A percentile compares a stretch with the other conserved stretches of the same genome.
Evolutionary conservation across 2,888 invertebrate species (phyloP).

Genomic region (Phytoseiulus persimilis): DNA sequence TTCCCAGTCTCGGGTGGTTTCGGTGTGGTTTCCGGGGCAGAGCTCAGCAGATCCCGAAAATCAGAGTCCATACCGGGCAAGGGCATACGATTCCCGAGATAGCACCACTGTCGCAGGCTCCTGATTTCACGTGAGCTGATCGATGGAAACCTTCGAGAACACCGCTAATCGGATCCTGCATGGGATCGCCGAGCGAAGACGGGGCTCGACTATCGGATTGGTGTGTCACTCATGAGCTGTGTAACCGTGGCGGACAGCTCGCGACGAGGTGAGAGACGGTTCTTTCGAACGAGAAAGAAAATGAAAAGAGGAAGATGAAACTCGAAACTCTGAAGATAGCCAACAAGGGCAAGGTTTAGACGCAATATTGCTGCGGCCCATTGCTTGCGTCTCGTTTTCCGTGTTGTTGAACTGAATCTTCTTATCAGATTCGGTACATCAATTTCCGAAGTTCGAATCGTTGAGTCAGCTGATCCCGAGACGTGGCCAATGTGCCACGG

Average conservation of each 20-base stretch:
- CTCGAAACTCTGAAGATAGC: background rate
- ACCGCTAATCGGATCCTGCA: background rate
- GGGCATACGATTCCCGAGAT: background rate
- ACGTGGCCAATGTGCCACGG: too few relatives aligned
- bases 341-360: background rate
- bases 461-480: too few relatives aligned
- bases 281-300: background rate
- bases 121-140: too few relatives aligned
- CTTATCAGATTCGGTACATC: too few relatives aligned
- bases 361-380: background rate
- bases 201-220: background rate
- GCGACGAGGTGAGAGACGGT: background rate
- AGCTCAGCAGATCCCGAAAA: slow-evolving; percentile 18
- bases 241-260: background rate
- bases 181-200: background rate
- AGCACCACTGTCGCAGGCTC: too few relatives aligned
- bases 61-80: background rate
- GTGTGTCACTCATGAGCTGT: background rate
- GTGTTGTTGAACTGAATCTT: too few relatives aligned
- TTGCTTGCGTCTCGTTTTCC: background rate
- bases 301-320: background rate
- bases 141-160: background rate
- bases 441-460: too few relatives aligned
- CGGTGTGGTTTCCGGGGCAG: background rate
- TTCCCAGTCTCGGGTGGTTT: background rate